Conservation (phyloP, 2,888 invertebrate species). For the Bruchidius siliquastri region DNA sequence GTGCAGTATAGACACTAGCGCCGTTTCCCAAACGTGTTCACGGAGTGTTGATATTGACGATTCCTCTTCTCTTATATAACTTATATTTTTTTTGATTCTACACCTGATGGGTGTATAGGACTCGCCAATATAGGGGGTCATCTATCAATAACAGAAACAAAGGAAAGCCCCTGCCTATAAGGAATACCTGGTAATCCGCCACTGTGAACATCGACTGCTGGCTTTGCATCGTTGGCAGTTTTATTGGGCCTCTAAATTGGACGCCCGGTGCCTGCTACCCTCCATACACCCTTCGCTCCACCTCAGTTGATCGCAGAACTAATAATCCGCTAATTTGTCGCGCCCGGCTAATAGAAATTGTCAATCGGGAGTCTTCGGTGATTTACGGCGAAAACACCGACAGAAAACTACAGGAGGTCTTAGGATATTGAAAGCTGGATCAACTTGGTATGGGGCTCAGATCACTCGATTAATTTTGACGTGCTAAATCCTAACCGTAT, state of each 20-base stretch:
- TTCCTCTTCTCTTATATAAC: too few species aligned
- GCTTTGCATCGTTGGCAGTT: not conserved
- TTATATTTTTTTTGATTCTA: too few species aligned
- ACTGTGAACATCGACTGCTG: not conserved
- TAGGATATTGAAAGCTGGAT: slow-evolving; percentile 14
- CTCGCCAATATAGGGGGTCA: too few species aligned
- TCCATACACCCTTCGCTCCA: not conserved
- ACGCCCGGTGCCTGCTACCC: slow-evolving; percentile 31
- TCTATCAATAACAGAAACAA: too few species aligned
- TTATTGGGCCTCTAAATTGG: slow-evolving; percentile 45
- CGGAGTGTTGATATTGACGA: too few species aligned
- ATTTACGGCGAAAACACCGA: slow-evolving; percentile 43
- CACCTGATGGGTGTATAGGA: too few species aligned
- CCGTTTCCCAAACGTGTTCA: too few species aligned
- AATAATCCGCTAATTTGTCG: slow-evolving; percentile 50
- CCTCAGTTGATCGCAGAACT: slow-evolving; percentile 43
- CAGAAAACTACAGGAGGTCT: slow-evolving; percentile 34
- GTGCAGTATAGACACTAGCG: too few species aligned
- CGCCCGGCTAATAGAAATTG: slow-evolving; percentile 45
- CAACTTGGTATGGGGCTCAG: slow-evolving; percentile 5
- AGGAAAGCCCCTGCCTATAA: not conserved
- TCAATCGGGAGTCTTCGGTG: slow-evolving; percentile 36
- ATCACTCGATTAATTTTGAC: not conserved
- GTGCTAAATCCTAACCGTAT: not conserved
- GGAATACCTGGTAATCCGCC: slow-evolving; percentile 30